Conservation (phyloP, 2,113 vertebrate genomes). For the Saimiri boliviensis region DNA sequence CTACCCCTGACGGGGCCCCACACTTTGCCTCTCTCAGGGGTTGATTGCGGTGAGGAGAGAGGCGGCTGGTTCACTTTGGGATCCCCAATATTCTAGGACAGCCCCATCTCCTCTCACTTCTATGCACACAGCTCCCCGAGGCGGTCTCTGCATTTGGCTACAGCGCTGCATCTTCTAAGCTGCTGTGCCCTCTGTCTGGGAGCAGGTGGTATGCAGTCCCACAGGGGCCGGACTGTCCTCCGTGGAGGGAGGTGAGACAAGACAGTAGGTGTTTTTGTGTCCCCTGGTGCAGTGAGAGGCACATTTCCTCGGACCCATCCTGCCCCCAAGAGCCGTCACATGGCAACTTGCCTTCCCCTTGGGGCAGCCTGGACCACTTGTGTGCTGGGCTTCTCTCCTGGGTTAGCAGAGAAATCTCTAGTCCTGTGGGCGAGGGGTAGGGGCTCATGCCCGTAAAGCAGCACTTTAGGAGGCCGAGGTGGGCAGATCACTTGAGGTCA, state of each 20-base stretch:
- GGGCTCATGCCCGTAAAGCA: too few species aligned
- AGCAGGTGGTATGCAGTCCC: not conserved
- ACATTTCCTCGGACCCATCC: not conserved
- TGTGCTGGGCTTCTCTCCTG: not conserved
- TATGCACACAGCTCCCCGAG: rapidly evolving
- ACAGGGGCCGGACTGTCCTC: not conserved
- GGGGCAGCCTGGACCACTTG: not conserved
- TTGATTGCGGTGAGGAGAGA: not conserved
- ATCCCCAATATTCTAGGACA: not conserved
- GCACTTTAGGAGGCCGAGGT: too few species aligned
- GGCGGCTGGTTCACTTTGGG: not conserved
- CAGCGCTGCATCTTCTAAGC: not conserved
- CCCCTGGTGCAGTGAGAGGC: too few species aligned
- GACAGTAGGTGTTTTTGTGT: not conserved
- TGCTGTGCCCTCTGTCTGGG: not conserved
- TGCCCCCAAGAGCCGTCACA: not conserved
- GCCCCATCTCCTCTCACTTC: not conserved
- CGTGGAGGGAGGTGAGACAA: not conserved
- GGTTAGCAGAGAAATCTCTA: not conserved
- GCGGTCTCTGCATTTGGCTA: not conserved
- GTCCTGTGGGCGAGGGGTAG: not conserved
- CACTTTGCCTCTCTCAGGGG: too few species aligned
- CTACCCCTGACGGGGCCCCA: not conserved
- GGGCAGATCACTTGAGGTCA: too few species aligned
- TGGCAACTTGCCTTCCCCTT: not conserved